Conservation (phyloP, 2,797 vertebrate species). For the Crossoptilon crossoptilon region DNA sequence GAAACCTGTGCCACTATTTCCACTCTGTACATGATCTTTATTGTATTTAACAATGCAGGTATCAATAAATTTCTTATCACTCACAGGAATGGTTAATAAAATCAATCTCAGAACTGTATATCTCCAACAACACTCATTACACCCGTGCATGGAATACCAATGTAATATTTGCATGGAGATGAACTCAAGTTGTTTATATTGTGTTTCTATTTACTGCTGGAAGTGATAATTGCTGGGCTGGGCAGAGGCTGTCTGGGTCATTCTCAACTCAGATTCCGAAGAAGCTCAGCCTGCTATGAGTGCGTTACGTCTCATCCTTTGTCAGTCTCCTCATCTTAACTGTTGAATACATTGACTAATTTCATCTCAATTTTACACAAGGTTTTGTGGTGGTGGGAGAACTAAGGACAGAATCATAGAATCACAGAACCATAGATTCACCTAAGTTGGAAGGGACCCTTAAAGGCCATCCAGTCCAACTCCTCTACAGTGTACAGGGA, state of each 20-base stretch:
- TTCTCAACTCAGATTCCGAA: slow-evolving; percentile 12
- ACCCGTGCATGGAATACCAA: neutral
- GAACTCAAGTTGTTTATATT: slow-evolving; percentile 34
- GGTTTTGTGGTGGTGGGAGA: slow-evolving; percentile 30
- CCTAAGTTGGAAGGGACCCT: too few species aligned
- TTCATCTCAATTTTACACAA: slow-evolving; percentile 16
- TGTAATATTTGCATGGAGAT: slow-evolving; percentile 50
- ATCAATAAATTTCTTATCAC: neutral
- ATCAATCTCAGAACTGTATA: neutral
- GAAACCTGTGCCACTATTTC: neutral
- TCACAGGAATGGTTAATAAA: neutral
- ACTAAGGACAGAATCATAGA: slow-evolving; percentile 1
- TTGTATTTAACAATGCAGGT: neutral
- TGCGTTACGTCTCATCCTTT: neutral
- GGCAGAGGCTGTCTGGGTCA: slow-evolving; percentile 28
- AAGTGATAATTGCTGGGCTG: slow-evolving; percentile 48
- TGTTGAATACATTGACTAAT: slow-evolving; percentile 32
- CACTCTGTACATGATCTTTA: neutral
- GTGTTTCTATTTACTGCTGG: slow-evolving; percentile 54
- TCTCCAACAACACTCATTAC: neutral
- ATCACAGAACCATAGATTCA: too few species aligned
- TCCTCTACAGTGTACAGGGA: too few species aligned
- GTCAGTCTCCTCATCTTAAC: slow-evolving; percentile 16
- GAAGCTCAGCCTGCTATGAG: neutral
- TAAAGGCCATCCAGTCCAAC: too few species aligned